Percentiles rank a stretch among this genome's conserved stretches.
Evolutionary conservation across 2,797 vertebrate species (phyloP).

Genomic region (Agapornis canus): DNA sequence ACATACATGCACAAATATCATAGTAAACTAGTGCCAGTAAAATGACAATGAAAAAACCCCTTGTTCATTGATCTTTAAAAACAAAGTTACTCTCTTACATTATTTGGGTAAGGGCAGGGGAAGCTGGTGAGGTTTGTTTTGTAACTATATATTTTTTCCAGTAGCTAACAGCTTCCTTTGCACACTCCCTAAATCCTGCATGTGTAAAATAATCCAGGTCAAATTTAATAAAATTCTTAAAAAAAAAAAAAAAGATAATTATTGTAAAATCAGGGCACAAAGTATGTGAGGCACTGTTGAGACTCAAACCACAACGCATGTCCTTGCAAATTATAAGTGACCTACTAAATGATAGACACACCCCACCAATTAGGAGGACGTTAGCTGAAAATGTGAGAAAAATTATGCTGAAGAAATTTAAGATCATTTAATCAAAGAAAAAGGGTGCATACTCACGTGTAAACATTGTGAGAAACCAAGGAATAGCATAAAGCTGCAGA

Average conservation of each 20-base stretch:
- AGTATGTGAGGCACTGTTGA: not conserved
- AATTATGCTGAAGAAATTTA: not conserved
- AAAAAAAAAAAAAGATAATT: not conserved
- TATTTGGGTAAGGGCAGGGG: not conserved
- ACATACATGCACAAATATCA: not conserved
- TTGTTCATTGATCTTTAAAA: not conserved
- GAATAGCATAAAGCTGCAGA: slow-evolving; percentile 93
- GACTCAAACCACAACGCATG: not conserved
- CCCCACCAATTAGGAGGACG: not conserved
- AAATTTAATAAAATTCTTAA: not conserved
- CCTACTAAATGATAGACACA: not conserved
- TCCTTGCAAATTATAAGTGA: not conserved
- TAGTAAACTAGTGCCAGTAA: not conserved
- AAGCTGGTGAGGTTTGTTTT: not conserved
- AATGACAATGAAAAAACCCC: not conserved
- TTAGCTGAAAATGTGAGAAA: not conserved
- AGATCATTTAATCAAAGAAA: not conserved
- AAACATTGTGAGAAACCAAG: slow-evolving; percentile 99
- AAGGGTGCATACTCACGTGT: slow-evolving; percentile 88
- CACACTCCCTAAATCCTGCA: not conserved
- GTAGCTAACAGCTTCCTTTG: not conserved
- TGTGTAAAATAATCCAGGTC: not conserved
- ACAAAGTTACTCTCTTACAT: not conserved
- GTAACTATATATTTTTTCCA: not conserved
- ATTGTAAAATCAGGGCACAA: not conserved